Percentiles rank a stretch among this genome's conserved stretches.
These are phyloP conservation scores for Hecatera dysodea DNA, from an alignment of 2,888 invertebrate genomes.

Conservation along the genomic window DNA sequence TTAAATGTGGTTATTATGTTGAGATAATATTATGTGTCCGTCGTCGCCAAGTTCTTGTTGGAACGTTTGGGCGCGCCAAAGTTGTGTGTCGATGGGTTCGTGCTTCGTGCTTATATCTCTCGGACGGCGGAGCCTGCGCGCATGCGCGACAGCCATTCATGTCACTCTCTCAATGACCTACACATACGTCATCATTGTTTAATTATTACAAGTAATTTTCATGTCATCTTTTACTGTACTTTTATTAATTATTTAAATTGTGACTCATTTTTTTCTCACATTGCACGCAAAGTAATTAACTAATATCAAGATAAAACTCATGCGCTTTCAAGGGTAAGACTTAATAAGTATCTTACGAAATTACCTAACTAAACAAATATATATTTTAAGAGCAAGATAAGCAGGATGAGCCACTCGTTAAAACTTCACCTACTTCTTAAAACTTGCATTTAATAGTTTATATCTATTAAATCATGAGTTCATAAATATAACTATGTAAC, in stretches of 20 bases:
- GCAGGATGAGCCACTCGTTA: neutral
- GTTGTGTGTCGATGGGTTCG: slow-evolving; percentile 85
- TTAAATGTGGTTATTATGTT: slow-evolving; percentile 49
- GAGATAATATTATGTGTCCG: slow-evolving; percentile 64
- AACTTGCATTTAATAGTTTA: neutral
- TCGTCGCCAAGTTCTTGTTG: slow-evolving; percentile 78
- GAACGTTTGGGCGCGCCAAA: slow-evolving; percentile 88
- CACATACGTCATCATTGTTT: slow-evolving; percentile 75
- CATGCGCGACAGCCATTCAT: slow-evolving; percentile 86
- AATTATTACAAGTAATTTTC: slow-evolving; percentile 60
- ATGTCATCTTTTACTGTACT: slow-evolving; percentile 33
- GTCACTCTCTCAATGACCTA: slow-evolving; percentile 86
- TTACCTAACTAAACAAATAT: neutral
- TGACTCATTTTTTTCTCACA: slow-evolving; percentile 24
- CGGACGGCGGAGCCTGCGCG: slow-evolving; percentile 75
- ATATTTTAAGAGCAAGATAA: neutral
- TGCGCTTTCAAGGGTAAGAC: slow-evolving; percentile 8
- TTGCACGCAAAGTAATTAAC: slow-evolving; percentile 3
- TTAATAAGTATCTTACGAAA: neutral
- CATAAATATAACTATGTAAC: too few species aligned
- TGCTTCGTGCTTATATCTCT: slow-evolving; percentile 86
- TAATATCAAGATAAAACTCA: slow-evolving; percentile 15
- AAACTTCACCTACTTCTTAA: neutral
- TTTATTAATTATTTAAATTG: slow-evolving; percentile 25
- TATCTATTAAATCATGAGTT: neutral